Evolutionary conservation across 2,113 vertebrate species (phyloP), one percentile per base, ranked within the genome.

Genomic region (Patagioenas fasciata): DNA sequence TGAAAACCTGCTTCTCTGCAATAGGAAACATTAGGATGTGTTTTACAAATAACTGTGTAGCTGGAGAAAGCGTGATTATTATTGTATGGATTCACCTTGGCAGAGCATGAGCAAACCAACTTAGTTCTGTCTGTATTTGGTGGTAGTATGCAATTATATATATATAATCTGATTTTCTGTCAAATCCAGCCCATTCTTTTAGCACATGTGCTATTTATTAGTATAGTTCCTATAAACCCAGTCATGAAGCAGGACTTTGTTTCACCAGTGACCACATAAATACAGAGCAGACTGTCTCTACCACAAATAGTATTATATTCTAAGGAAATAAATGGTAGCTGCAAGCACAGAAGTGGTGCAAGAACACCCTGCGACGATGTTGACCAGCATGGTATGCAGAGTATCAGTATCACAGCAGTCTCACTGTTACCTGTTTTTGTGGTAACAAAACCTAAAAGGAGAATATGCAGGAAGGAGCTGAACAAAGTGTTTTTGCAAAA

Each of bases 81-180:
- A 25, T 48, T 53, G 48, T 91, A 73, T 66, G 75, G 51, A 54
- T 82, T 94, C 58, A 78, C 40, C 87, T 91, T 95, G 95, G 94
- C 93, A 94, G 65, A 86, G 67, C 78, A 65, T 13, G 73, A 97
- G 62, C 89, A 96, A 94, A 84, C 67, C 67, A 61, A 84, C 73
- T 61, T 82, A 32, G 74, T 38, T 94, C 57, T 79, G 53, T 50
- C 86, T 64, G 57, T 48, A 16, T 77, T 85, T 66, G 72, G 56
- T 47, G 38, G 9, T 69, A 71, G 26, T 38, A 34, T 79, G 60
- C 53, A 88, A 34, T 95, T 81, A 26, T 13, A 58, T 31, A 40
- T 51, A 58, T 67, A 21, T 5, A 31, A 80, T 77, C 80, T 85
- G 79, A 77, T 78, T 26, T 73, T 48, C 81, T 86, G 82, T 80